Base-by-base conservation (phyloP, 1,140 invertebrate species). In the Apis florea region DNA sequence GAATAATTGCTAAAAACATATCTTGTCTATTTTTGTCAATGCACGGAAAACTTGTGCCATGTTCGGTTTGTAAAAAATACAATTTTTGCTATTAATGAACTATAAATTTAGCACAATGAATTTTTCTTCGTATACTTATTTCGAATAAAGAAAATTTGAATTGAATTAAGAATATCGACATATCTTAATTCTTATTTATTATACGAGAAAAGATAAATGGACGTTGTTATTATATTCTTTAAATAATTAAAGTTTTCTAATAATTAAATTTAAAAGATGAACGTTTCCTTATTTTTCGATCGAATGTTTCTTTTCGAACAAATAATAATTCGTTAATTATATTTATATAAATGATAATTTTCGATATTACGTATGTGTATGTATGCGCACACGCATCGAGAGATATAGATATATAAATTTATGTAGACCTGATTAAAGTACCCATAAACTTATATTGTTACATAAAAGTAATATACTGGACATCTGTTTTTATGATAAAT, bases 141-240 rank as follows among this genome's bases (percentile, higher is more conserved):
- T 79, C 1, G 17, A 79, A 19, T 2, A 71, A 31, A 49, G 15
- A 47, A 77, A 56, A 53, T 40, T 72, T 70, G n/a, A 64, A 68
- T 69, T 47, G 24, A 19, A 75, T 61, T 59, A 51, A 61, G n/a
- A 54, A n/a, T 56, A 54, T 76, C 26, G 53, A 51, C 13, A 63
- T 72, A 67, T 26, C 51, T 66, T 11, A 64, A 81, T 58, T 82
- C 31, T 83, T 53, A 73, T 69, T 85, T 87, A 68, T 59, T 70
- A 76, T 47, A 66, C 2, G 78, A 83, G 47, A 53, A 81, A 84
- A 63, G 54, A 67, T 76, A 40, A 49, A 58, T 53, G 56, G 58
- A 79, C n/a, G 69, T 59, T 68, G 24, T 9, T n/a, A 71, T 66
- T 53, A 40, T 68, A 68, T 5, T 40, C 6, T 40, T 40, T 40